Percentiles rank a stretch among this genome's conserved stretches.
Conservation (phyloP, 1,140 invertebrate genomes). For the Asobara japonica region DNA sequence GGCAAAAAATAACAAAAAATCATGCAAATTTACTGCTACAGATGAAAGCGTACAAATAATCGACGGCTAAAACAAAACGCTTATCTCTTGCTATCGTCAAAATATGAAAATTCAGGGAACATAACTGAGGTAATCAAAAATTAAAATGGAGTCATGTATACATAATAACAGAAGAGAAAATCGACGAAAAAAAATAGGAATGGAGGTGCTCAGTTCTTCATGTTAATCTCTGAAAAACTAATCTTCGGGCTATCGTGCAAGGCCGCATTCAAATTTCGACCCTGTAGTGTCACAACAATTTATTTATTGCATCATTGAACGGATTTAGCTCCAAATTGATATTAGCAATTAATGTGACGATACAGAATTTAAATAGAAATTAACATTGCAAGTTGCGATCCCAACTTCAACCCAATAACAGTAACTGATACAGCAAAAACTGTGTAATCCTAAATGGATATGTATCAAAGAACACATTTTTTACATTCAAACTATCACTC, state of each 20-base stretch:
- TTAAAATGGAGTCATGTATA: too few species aligned
- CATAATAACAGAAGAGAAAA: too few species aligned
- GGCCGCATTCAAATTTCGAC: constrained; percentile 49
- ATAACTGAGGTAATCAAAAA: too few species aligned
- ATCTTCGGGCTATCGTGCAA: constrained; percentile 50
- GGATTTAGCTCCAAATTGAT: background rate
- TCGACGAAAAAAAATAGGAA: background rate
- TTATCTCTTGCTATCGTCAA: too few species aligned
- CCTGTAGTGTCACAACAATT: background rate
- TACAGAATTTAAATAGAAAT: background rate
- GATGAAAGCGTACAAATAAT: background rate
- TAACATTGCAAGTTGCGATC: background rate
- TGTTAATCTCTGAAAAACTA: constrained; percentile 23
- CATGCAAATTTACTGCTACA: background rate
- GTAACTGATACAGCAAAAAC: background rate
- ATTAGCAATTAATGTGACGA: background rate
- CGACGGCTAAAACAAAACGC: too few species aligned
- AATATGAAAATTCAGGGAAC: too few species aligned
- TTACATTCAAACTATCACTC: constrained; percentile 40
- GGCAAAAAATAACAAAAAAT: constrained; percentile 27
- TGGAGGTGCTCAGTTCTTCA: too few species aligned
- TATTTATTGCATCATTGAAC: background rate
- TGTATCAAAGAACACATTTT: background rate
- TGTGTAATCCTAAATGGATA: background rate
- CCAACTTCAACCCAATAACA: background rate